These are phyloP conservation scores for Bovichtus variegatus DNA, from an alignment of 2,797 vertebrate species.

Conservation along the genomic window DNA sequence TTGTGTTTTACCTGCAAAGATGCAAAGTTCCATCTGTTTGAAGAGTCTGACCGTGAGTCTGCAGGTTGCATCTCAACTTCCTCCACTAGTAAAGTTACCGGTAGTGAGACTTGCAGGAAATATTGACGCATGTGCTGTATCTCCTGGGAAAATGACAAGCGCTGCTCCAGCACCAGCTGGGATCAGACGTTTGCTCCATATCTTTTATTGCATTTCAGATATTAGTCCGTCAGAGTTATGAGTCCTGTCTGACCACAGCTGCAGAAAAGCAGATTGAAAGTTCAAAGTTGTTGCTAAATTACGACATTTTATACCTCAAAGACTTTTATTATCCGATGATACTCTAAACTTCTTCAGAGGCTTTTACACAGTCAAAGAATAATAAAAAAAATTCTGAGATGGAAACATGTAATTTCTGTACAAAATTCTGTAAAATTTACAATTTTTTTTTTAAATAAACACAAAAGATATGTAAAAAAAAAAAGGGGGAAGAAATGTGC, in stretches of 20 bases:
- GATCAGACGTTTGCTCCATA: neutral
- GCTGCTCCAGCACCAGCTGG: neutral
- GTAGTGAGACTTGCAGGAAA: slow-evolving; percentile 21
- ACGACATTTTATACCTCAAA: neutral
- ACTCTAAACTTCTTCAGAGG: neutral
- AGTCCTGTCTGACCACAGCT: neutral
- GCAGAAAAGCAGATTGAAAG: neutral
- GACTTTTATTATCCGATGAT: neutral
- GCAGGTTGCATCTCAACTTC: slow-evolving; percentile 30
- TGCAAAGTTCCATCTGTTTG: neutral
- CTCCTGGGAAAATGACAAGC: slow-evolving; percentile 32
- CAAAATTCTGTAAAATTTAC: too few species aligned
- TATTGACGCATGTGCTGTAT: slow-evolving; percentile 43
- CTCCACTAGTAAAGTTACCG: slow-evolving; percentile 24
- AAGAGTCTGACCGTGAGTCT: slow-evolving; percentile 15
- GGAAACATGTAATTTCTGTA: neutral
- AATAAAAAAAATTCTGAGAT: neutral
- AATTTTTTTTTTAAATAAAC: too few species aligned
- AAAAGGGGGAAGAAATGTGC: neutral
- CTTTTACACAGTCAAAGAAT: neutral
- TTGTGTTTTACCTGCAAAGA: neutral
- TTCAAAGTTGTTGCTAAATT: neutral
- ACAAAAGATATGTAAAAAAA: neutral
- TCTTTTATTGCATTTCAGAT: slow-evolving; percentile 17
- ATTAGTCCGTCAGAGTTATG: neutral